Evolutionary conservation across 1,140 invertebrate genomes (phyloP), one percentile per base, ranked within the genome.

Genomic region (Homalodisca vitripennis): DNA sequence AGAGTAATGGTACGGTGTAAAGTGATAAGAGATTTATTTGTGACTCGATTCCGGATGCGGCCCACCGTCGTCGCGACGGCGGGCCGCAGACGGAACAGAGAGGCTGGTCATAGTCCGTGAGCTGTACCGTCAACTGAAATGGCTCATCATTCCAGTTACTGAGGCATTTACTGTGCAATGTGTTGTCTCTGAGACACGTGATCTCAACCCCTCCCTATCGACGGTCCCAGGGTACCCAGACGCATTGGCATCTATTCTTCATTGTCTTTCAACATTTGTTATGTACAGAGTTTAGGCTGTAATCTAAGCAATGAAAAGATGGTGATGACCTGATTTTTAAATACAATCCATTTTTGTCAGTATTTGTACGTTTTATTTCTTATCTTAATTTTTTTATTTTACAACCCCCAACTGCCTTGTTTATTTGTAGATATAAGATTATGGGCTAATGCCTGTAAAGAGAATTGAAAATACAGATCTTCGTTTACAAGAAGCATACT

Each of bases 261-360:
- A 60, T 62, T 47, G 63, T 66, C 63, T 66, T 66, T 66, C 63
- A 66, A 30, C 32, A n/a, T 10, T 66, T 66, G 63, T 66, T 66
- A 66, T 66, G 63, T 66, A 66, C 63, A 66, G 63, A 66, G 24
- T 46, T 46, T 13, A 63, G 63, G 47, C 32, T 66, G 63, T 66
- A 66, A 32, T 30, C n/a, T 66, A 66, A 66, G 63, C 63, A 66
- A 66, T 66, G 63, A 46, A 64, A 69, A 62, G 3, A 64, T 69
- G 68, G 68, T 64, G 68, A 69, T 69, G 60, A 69, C 68, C 68
- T 69, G 68, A 69, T 69, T 69, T 67, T 69, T 69, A 69, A 69
- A 69, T 69, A 69, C 68, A 69, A 69, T 63, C 32, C 68, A 62
- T 60, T 69, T 69, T 69, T 69, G 68, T 69, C 68, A 69, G 68